Evolutionary conservation across 2,888 invertebrate genomes (phyloP).

Genomic region (Tanytarsus gracilentus): DNA sequence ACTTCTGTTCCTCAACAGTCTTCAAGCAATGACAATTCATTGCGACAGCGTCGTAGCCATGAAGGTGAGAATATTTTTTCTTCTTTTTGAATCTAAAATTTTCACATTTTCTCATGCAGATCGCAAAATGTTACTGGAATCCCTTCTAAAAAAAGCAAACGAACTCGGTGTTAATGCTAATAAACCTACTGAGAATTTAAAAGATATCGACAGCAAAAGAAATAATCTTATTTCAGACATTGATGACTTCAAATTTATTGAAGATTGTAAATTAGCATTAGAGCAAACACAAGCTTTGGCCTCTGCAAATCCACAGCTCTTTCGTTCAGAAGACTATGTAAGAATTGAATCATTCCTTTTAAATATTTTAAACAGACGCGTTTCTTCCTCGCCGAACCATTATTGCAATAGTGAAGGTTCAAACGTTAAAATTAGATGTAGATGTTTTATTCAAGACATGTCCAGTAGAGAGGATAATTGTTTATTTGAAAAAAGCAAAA

Average conservation of each 20-base stretch:
- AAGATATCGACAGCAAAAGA: no score
- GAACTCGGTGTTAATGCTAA: no score
- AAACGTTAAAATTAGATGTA: slow-evolving; percentile 19
- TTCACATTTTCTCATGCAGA: no score
- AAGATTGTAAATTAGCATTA: slow-evolving; percentile 40
- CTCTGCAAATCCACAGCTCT: slow-evolving; percentile 35
- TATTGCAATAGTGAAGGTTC: slow-evolving; percentile 12
- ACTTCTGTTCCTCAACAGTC: neutral
- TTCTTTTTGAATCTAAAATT: neutral
- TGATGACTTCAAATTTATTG: slow-evolving; percentile 37
- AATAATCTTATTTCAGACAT: no score
- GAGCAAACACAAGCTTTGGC: slow-evolving; percentile 42
- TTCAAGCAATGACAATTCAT: neutral
- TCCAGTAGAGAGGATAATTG: neutral
- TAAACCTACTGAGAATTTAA: no score
- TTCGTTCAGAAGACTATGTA: slow-evolving; percentile 44
- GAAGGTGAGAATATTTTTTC: neutral
- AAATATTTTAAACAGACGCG: no score
- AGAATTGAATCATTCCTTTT: slow-evolving; percentile 32
- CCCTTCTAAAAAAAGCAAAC: no score
- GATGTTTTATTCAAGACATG: neutral
- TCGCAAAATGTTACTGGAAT: no score
- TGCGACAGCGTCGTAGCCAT: slow-evolving; percentile 8
- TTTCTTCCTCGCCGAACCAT: no score
- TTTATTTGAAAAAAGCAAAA: neutral